Base-by-base conservation (phyloP, 2,888 invertebrate species). In the Drosophila infuscata region DNA sequence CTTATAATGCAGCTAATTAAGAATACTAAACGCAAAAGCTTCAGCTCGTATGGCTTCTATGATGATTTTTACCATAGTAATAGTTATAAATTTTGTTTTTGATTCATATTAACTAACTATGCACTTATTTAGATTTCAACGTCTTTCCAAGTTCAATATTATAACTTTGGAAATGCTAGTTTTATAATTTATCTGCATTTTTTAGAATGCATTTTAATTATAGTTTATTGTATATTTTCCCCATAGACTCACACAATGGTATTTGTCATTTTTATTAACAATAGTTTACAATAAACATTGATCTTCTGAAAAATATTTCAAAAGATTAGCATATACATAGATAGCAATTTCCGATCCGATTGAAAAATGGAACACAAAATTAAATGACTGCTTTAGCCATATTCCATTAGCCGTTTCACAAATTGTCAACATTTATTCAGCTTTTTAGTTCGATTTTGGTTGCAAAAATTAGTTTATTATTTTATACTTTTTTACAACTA, bases 1-100 rank as follows among this genome's bases (percentile, higher is more conserved):
- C 65, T 77, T 81, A 60, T 74, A 75, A 76, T 71, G 59, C 79
- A 58, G 56, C 58, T 74, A 75, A 70, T 66, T 79, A 74, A 67
- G 63, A 65, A 69, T 59, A 73, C 41, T 60, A 68, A 62, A 57
- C 58, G 41, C 53, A 65, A 68, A 64, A 74, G 81, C 72, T 70
- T 67, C 65, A 76, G 49, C 62, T 66, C 62, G 53, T 51, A 53
- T 41, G n/a, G 41, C 65, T 70, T 74, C 25, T 57, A 57, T 51
- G 20, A 59, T n/a, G 29, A 72, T 72, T 74, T 74, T 71, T 65
- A 62, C 52, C 74, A 25, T 52, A 57, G 30, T 60, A 33, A 29
- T 66, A 75, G 59, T 57, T 62, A 57, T 20, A 51, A 41, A 36
- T 51, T 56, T 20, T 62, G 20, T 38, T 62, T 65, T 65, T 58